phyloP scores from a whole-genome alignment of 1,140 invertebrate genomes.

The Drosophila kepulauana region DNA sequence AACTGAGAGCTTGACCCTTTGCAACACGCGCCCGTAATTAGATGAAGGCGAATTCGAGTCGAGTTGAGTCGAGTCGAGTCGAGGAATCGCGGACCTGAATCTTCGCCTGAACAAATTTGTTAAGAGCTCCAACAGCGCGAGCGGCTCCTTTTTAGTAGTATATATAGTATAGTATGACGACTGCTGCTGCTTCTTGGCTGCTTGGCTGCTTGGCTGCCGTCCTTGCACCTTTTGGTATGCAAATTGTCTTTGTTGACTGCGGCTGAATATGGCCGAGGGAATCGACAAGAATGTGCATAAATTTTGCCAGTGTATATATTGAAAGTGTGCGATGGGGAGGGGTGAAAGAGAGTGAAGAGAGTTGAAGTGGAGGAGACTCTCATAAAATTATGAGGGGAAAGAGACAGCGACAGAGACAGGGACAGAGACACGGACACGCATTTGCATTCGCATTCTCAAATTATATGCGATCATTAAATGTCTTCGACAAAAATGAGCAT shows the following conservation, averaged over 20 bases:
- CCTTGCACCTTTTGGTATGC: slow-evolving; percentile 76
- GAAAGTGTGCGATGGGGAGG: slow-evolving; percentile 4
- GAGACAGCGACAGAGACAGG: neutral
- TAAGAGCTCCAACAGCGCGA: slow-evolving; percentile 82
- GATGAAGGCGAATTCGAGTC: slow-evolving; percentile 44
- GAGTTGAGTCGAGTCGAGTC: too few relatives aligned
- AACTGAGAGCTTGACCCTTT: slow-evolving; percentile 46
- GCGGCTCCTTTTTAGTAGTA: slow-evolving; percentile 78
- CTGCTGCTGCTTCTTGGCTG: too few relatives aligned
- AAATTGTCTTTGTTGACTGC: slow-evolving; percentile 64
- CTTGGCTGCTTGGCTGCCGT: slow-evolving; percentile 43
- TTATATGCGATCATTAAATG: slow-evolving; percentile 84
- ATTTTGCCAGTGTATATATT: slow-evolving; percentile 74
- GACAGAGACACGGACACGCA: slow-evolving; percentile 30
- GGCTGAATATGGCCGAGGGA: slow-evolving; percentile 4
- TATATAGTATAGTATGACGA: too few relatives aligned
- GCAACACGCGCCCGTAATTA: slow-evolving; percentile 78
- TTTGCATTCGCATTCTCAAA: slow-evolving; percentile 73
- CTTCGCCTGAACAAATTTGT: slow-evolving; percentile 83
- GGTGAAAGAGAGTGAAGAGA: too few relatives aligned
- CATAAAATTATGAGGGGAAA: slow-evolving; percentile 73
- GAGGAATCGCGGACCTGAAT: too few relatives aligned
- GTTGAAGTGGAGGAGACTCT: slow-evolving; percentile 45
- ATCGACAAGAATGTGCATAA: slow-evolving; percentile 77
- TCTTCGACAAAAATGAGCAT: slow-evolving; percentile 83